Evolutionary conservation across 92 coral and sea anemone species (phyloP), one percentile per base, ranked within the genome.

Genomic region (Phenganax stokvisi): DNA sequence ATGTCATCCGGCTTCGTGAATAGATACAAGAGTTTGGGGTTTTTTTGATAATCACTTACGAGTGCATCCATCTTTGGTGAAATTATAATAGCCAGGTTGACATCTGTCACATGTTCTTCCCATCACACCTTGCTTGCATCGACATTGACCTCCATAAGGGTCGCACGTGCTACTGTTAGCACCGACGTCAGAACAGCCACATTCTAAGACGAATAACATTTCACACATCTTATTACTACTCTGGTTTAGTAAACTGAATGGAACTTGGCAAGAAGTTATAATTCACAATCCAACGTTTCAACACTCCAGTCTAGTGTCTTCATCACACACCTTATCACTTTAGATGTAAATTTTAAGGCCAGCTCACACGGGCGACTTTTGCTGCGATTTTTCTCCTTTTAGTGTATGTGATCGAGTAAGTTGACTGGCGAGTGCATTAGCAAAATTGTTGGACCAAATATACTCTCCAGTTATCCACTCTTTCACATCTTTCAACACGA

Each of bases 81-180:
- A 91, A 85, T 92, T 89, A 66, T 86, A 94, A 83, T 75, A 90
- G 1, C 97, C 97, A 67, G 98, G 97, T 82, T 70, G 77, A 69
- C 98, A 94, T 61, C 84, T 87, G 62, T 92, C 92, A 83, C 98
- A 94, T 17, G 92, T 51, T 25, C 76, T 89, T 31, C 98, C 98
- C 20, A 92, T 88, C 30, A 94, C 98, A 47, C 98, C 98, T 16
- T 89, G 94, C 70, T 94, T 88, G 80, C 98, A 94, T n/a, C 72
- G 90, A 61, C 98, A 94, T 75, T 90, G 97, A 10, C 98, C 98
- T 66, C 98, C 97, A 27, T 86, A 82, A 9, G 72, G 83, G 47
- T 83, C 77, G 80, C 98, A 94, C 2, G 65, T 75, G 74, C 92
- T 83, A 73, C 75, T 80, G 64, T 68, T 55, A 56, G 97, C 85